These are phyloP conservation scores for Paraescarpia echinospica DNA, from an alignment of 1,140 invertebrate genomes.

Conservation along the genomic window DNA sequence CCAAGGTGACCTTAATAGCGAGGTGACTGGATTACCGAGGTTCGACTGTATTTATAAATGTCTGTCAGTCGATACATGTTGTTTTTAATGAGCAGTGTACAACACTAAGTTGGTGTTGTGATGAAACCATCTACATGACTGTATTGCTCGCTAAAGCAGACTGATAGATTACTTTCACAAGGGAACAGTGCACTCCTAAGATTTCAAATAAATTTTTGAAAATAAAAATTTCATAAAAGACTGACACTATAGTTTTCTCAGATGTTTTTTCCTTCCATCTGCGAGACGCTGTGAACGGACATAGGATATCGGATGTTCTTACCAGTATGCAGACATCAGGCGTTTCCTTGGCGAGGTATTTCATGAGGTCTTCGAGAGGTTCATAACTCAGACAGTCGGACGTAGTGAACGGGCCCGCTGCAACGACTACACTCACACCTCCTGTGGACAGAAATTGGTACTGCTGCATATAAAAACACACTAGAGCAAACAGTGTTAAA, in stretches of 20 bases:
- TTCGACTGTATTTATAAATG: too few species aligned
- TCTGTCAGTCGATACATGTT: too few species aligned
- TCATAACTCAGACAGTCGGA: constrained; percentile 76
- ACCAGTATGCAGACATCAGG: constrained; percentile 78
- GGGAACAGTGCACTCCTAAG: neutral
- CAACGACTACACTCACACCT: constrained; percentile 72
- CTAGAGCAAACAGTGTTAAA: too few species aligned
- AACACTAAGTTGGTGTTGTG: neutral
- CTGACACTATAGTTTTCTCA: neutral
- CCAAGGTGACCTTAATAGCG: too few species aligned
- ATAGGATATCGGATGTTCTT: constrained; percentile 69
- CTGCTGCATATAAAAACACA: neutral
- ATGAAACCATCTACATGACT: neutral
- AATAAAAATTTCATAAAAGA: neutral
- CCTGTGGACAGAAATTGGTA: neutral
- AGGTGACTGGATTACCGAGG: too few species aligned
- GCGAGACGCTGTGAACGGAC: too few species aligned
- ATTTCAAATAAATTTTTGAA: neutral
- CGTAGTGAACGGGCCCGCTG: constrained; percentile 80
- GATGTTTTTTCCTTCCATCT: neutral
- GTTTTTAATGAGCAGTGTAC: too few species aligned
- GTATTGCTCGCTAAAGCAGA: neutral
- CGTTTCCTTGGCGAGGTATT: constrained; percentile 68
- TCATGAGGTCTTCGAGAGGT: constrained; percentile 76
- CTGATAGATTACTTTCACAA: neutral